phyloP scores from a whole-genome alignment of 2,888 invertebrate genomes.

The Trissolcus brochymenae region DNA sequence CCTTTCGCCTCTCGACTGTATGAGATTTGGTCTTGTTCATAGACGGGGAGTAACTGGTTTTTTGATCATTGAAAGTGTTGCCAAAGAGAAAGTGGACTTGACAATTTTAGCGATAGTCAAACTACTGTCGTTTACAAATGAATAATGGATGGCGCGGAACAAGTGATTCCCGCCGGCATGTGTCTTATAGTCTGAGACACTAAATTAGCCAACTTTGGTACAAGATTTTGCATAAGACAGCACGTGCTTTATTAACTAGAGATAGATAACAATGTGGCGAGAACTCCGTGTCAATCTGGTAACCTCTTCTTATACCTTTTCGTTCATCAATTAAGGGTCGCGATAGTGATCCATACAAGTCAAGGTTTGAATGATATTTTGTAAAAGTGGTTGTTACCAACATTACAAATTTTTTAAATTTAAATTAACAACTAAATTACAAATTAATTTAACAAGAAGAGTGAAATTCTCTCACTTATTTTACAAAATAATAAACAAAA shows the following conservation, averaged over 20 bases:
- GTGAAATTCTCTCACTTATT: no score
- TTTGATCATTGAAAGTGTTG: background rate
- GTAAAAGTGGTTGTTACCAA: no score
- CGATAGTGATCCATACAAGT: no score
- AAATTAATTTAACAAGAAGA: no score
- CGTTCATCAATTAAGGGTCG: no score
- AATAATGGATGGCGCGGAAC: conserved; percentile 12
- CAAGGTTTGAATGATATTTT: no score
- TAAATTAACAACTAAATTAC: no score
- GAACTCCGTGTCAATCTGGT: background rate
- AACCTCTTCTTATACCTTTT: background rate
- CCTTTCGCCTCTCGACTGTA: no score
- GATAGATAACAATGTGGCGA: background rate
- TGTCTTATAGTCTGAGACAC: background rate
- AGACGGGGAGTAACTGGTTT: no score
- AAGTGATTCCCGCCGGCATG: conserved; percentile 14
- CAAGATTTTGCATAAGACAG: background rate
- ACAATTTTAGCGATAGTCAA: background rate
- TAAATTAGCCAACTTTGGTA: conserved; percentile 2
- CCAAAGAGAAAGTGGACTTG: background rate
- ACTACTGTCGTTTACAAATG: conserved; percentile 1
- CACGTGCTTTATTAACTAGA: background rate
- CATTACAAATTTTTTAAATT: background rate
- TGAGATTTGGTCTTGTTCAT: no score
- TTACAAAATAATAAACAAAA: no score